Base-by-base conservation (phyloP, 2,888 invertebrate genomes). In the Chaetogeoica ovagalla region DNA sequence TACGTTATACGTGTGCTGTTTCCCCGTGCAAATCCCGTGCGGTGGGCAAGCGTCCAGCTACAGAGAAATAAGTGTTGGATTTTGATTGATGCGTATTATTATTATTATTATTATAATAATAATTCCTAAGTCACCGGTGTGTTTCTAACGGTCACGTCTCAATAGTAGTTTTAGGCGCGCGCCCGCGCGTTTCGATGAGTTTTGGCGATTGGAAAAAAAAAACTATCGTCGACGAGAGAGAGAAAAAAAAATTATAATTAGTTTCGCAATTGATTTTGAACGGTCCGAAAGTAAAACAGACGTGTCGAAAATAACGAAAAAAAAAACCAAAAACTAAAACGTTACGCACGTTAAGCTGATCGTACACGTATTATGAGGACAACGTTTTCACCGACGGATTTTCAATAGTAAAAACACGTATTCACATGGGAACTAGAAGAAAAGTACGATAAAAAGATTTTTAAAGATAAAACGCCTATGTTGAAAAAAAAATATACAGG, bases 11-110 rank as follows among this genome's bases (percentile, higher is more conserved):
- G 79, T 71, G 71, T 62, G 23, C 15, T 63, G 71, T 79, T 71
- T 77, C 43, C n/a, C n/a, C n/a, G n/a, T n/a, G 69, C 71, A 79
- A 79, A 71, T 43, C 55, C 19, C 57, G 63, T n/a, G 19, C 13
- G 30, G 30, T 30, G 71, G 79, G 79, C 79, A 79, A 79, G 23
- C 17, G 63, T 70, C 79, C 79, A 79, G 39, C n/a, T n/a, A n/a
- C 71, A 11, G 52, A 11, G 52, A 75, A 76, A n/a, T 76, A 75
- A 23, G 65, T 75, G 39, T 30, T 30, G 48, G 17, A n/a, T 63
- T 57, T 68, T 76, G 59, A 76, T 76, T 76, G 57, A 68, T 68
- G 59, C 57, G 43, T 43, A 4, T 30, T 30, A 30, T 30, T 30
- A 30, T 30, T 30, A 30, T 30, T 30, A 30, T 30, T 30, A 30